phyloP scores from a whole-genome alignment of 2,797 vertebrate species.

The Pachyuromys duprasi region DNA sequence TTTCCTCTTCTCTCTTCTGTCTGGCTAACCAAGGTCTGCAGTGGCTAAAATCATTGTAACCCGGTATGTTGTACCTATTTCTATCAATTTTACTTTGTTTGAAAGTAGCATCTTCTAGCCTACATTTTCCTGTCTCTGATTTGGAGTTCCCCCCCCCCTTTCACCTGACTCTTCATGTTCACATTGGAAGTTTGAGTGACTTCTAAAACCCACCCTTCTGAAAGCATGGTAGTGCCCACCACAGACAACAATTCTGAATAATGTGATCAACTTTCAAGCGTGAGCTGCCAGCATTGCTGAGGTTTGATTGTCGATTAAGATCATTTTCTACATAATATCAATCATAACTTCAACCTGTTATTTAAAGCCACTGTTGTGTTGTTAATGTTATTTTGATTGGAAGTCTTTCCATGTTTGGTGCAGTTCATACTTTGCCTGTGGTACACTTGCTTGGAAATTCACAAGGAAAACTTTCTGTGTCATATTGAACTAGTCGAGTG shows the following conservation, averaged over 20 bases:
- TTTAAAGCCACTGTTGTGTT: neutral
- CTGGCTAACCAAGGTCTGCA: neutral
- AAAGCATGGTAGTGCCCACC: neutral
- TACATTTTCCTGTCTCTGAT: neutral
- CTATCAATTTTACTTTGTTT: neutral
- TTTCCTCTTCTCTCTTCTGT: neutral
- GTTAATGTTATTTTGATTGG: neutral
- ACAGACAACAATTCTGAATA: neutral
- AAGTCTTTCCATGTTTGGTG: neutral
- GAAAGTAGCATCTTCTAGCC: too few species aligned
- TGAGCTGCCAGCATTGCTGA: too few species aligned
- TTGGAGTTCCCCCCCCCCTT: too few species aligned
- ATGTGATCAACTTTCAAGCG: rapidly evolving
- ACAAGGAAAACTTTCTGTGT: neutral
- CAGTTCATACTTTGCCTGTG: neutral
- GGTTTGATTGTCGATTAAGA: neutral
- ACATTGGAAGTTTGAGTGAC: neutral
- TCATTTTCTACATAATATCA: neutral
- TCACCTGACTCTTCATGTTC: neutral
- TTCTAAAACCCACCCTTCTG: neutral
- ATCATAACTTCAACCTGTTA: neutral
- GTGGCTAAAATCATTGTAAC: neutral
- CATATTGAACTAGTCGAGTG: neutral
- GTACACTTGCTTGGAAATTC: neutral
- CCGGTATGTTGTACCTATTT: rapidly evolving